Conservation (phyloP, 2,113 vertebrate genomes). For the Pollimyrus isidori region DNA sequence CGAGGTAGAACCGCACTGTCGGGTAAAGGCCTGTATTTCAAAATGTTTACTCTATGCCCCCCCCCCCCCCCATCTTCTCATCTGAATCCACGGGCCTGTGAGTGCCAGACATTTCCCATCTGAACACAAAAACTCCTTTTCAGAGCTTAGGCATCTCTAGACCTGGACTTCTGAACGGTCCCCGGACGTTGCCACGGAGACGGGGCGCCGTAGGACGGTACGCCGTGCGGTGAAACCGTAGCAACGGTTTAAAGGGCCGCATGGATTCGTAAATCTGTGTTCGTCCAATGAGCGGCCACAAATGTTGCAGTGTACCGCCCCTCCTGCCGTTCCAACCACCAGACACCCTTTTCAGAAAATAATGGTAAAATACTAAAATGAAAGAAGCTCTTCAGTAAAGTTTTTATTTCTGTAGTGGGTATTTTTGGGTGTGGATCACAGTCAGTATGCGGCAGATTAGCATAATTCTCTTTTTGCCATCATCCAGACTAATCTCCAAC, state of each 20-base stretch:
- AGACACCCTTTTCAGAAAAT: not conserved
- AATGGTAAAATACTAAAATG: not conserved
- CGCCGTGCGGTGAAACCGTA: not conserved
- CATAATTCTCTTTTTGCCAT: not conserved
- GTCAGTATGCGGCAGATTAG: not conserved
- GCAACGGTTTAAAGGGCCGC: not conserved
- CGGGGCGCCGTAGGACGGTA: not conserved
- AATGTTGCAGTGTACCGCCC: not conserved
- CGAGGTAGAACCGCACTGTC: not conserved
- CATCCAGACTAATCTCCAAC: not conserved
- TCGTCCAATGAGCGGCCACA: not conserved
- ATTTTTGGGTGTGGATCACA: not conserved
- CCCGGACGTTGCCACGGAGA: not conserved
- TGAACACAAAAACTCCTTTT: not conserved
- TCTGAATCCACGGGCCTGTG: not conserved
- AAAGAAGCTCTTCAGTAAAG: not conserved
- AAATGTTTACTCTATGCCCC: not conserved
- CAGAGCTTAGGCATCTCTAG: not conserved
- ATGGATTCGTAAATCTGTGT: not conserved
- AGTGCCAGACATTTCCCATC: not conserved
- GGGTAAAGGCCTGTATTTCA: not conserved
- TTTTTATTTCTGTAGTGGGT: not conserved
- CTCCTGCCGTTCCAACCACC: not conserved
- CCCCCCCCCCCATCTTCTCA: not conserved
- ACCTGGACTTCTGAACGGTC: not conserved